Conservation (phyloP, 2,888 invertebrate species). For the Diploptera punctata region DNA sequence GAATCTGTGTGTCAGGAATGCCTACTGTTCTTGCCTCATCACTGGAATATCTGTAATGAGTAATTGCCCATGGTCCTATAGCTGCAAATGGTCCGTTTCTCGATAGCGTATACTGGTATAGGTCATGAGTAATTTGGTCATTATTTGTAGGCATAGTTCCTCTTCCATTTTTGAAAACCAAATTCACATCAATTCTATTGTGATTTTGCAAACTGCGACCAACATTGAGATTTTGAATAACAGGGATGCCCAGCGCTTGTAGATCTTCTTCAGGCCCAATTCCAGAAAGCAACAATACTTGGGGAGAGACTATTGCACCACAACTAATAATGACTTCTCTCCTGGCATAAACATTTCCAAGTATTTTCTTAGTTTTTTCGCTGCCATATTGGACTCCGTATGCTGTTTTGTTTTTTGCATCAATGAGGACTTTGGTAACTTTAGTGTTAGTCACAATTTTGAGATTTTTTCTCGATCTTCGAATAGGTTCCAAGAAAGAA, state of each 20-base stretch:
- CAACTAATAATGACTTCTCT: constrained; percentile 8
- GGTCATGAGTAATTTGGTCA: neutral
- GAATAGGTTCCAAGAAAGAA: neutral
- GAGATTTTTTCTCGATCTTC: neutral
- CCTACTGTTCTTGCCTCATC: neutral
- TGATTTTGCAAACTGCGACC: constrained; percentile 10
- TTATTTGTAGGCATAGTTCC: neutral
- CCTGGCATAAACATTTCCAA: neutral
- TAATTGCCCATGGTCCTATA: neutral
- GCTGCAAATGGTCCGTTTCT: neutral
- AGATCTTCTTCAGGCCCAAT: neutral
- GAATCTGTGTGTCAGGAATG: neutral
- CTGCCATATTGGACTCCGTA: neutral
- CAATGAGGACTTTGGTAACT: constrained; percentile 3
- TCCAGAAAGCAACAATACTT: constrained; percentile 17
- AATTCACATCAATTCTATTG: neutral
- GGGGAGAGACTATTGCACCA: constrained; percentile 5
- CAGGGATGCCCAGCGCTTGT: neutral
- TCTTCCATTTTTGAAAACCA: neutral
- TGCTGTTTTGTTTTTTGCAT: neutral
- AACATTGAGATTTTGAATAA: neutral
- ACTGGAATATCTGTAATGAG: neutral
- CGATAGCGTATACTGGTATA: neutral
- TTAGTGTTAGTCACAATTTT: neutral
- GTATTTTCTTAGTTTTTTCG: neutral